Evolutionary conservation across 2,888 invertebrate genomes (phyloP).

Genomic region (Conistra vaccinii): DNA sequence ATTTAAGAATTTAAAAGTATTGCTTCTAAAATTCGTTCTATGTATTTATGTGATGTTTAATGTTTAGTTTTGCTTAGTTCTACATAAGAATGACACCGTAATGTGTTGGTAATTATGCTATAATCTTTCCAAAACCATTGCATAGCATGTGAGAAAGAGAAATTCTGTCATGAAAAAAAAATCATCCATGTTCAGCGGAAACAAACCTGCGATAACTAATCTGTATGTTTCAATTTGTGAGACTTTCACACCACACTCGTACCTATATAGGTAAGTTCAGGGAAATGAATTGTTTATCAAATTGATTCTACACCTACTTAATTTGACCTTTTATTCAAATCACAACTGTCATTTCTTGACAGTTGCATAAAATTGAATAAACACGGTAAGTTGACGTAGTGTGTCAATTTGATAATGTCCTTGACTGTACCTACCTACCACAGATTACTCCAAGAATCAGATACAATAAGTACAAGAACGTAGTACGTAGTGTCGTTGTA

Average conservation of each 20-base stretch:
- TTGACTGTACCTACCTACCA: neutral
- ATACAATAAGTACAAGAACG: conserved; percentile 67
- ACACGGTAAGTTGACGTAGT: neutral
- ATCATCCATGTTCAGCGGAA: too few species aligned
- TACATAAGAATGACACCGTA: neutral
- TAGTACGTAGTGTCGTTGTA: conserved; percentile 79
- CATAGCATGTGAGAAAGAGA: neutral
- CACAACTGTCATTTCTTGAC: neutral
- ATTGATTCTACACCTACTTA: too few species aligned
- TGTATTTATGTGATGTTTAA: neutral
- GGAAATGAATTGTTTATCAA: too few species aligned
- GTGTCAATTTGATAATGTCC: neutral
- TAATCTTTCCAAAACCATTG: neutral
- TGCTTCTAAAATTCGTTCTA: neutral
- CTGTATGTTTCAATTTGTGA: too few species aligned
- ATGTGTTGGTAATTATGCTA: neutral
- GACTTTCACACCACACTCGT: too few species aligned
- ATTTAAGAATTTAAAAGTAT: neutral
- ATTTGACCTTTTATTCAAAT: too few species aligned
- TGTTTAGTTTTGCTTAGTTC: neutral
- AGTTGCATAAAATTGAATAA: neutral
- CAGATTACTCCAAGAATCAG: conserved; percentile 69
- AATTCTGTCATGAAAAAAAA: too few species aligned
- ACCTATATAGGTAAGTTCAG: too few species aligned
- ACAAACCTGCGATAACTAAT: too few species aligned